Evolutionary conservation across 2,113 vertebrate species (phyloP).

Genomic region (Solea senegalensis): DNA sequence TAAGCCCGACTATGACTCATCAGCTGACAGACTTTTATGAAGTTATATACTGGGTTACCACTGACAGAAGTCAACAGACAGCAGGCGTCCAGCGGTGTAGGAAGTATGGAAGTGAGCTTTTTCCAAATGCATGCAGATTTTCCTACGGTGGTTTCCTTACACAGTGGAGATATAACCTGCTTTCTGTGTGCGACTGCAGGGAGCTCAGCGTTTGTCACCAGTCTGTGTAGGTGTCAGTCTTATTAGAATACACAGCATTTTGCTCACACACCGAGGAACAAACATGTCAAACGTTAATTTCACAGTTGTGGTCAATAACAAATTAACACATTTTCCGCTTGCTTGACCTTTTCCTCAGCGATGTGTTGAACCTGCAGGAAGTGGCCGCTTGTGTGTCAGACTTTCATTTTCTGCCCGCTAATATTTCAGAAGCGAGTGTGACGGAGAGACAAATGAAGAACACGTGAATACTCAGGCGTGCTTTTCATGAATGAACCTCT

Average conservation of each 20-base stretch:
- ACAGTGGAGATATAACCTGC: constrained; percentile 43
- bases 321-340: constrained; percentile 61
- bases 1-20: constrained; percentile 65
- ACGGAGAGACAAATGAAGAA: neutral
- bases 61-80: constrained; percentile 60
- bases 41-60: constrained; percentile 68
- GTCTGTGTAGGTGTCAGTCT: constrained; percentile 51
- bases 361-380: constrained; percentile 56
- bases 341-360: constrained; percentile 42
- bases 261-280: constrained; percentile 41
- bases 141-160: constrained; percentile 63
- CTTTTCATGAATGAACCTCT: too few relatives aligned
- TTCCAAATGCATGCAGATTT: constrained; percentile 69
- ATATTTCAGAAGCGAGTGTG: constrained; percentile 26
- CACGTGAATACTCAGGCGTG: neutral
- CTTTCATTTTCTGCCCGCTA: constrained; percentile 47
- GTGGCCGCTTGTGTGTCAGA: neutral
- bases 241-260: constrained; percentile 19
- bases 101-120: constrained; percentile 60
- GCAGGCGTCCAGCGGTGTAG: constrained; percentile 63
- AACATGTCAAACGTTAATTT: constrained; percentile 58
- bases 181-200: constrained; percentile 35
- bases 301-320: constrained; percentile 47
- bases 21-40: constrained; percentile 53
- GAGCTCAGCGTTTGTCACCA: constrained; percentile 40